Base-by-base conservation (phyloP, 1,140 invertebrate genomes). In the Drosophila orosa region DNA sequence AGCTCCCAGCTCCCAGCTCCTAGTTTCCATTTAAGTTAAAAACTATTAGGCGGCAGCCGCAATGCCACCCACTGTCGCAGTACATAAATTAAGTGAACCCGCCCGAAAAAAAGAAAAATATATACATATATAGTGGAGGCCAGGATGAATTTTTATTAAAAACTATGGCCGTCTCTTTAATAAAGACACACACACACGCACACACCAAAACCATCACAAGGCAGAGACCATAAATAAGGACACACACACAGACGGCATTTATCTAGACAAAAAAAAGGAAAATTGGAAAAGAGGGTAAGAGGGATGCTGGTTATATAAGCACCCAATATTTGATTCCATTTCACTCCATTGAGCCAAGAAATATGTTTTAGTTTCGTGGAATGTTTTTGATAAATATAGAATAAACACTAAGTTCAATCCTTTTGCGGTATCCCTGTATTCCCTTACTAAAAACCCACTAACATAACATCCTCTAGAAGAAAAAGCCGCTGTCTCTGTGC, bases 121-220 rank as follows among this genome's bases (percentile, higher is more conserved):
- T n/a, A 45, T 8, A n/a, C 2, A 48, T 55, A 60, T 48, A 35
- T 17, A 31, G n/a, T n/a, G n/a, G 33, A 8, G 33, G 25, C 45
- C 17, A 17, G 63, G 45, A 79, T 66, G 80, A 62, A 78, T 72
- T 85, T 86, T 86, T 82, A 85, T 86, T 85, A 86, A 85, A 85
- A 85, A 85, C 82, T 85, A 85, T 78, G 82, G 68, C 57, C 78
- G 74, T 73, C 72, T 75, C 72, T 81, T 85, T 86, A 85, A 86
- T 85, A 85, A 74, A 86, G 81, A 84, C 65, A 27, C 52, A 39
- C 39, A 44, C 48, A 55, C 40, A 40, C 35, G 47, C 35, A 54
- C 47, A 24, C 35, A 27, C 47, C 22, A 31, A 74, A 55, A 22
- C 33, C 65, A 56, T 68, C 66, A 69, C 40, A 5, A 78, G 78